Base-by-base conservation (phyloP, 2,888 invertebrate species). In the Abrostola tripartita region DNA sequence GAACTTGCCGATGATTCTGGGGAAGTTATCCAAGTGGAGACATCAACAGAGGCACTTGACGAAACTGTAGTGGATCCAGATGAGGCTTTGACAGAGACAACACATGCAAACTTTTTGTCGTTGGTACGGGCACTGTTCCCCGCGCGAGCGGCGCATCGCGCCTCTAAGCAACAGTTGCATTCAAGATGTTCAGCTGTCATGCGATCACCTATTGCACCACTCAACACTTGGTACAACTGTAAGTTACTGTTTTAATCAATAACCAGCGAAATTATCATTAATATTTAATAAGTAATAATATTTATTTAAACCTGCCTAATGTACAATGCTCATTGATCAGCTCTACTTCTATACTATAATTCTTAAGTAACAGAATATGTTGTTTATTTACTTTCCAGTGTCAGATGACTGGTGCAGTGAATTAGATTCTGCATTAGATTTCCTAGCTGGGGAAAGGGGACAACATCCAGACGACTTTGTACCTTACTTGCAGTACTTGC, bases 41-140 rank as follows among this genome's bases (percentile, higher is more conserved):
- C 89, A 7, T 84, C 88, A 0, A 81, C 85, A 1, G 88, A 83
- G 7, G 63, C 61, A 12, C 82, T 80, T 0, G 85, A 85, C 41
- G 71, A 79, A 5, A 51, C 63, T 0, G 50, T 82, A 10, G 76
- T 87, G 6, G 90, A 89, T 49, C 83, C 87, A 0, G 93, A 92
- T 61, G 88, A 92, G 68, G 88, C 92, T 55, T 88, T 97, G 42
- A 97, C 97, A 88, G 97, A 98, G 88, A 97, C 97, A 54, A 97
- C 97, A 0, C 98, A 98, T 78, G 96, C 97, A 0, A 97, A 97
- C 87, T 99, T 98, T 95, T 96, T 99, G 88, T 98, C 98, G 0
- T 91, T 99, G 49, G 95, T 99, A 37, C 95, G 99, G 6, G 98
- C 98, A 82, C 95, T 99, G 64, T 98, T 99, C 81, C 97, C 97